Evolutionary conservation across 2,797 vertebrate genomes (phyloP).

Genomic region (Sebastes hubbsi): DNA sequence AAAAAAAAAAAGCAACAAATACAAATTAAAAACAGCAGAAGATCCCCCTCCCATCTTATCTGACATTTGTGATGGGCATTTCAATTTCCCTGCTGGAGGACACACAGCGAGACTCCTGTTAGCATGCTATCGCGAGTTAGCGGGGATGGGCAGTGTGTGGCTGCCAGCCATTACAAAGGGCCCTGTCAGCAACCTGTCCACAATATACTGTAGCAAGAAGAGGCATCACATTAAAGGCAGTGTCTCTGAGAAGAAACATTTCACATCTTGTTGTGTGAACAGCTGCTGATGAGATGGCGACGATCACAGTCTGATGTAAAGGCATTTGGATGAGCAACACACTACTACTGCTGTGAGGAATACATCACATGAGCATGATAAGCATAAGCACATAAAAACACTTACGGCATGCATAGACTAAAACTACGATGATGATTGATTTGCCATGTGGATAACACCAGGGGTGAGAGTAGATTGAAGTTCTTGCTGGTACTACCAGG

Average conservation of each 20-base stretch:
- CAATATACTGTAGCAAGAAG: slow-evolving; percentile 2
- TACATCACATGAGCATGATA: background rate
- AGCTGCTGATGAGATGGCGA: slow-evolving; percentile 25
- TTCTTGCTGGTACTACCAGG: too few relatives aligned
- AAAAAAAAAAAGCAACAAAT: background rate
- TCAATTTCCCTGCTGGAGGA: slow-evolving; percentile 39
- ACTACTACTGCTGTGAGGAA: slow-evolving; percentile 8
- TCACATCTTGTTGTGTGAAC: slow-evolving; percentile 21
- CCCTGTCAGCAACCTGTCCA: slow-evolving; percentile 45
- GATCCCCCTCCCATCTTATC: background rate
- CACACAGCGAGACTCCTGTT: slow-evolving; percentile 21
- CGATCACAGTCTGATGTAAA: slow-evolving; percentile 2
- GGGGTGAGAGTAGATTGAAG: too few relatives aligned
- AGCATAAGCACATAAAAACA: background rate
- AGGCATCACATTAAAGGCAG: slow-evolving; percentile 15
- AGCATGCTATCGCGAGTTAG: slow-evolving; percentile 23
- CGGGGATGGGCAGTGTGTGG: slow-evolving; percentile 11
- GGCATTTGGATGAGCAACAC: background rate
- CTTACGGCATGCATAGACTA: background rate
- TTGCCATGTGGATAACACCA: background rate
- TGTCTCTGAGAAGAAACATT: slow-evolving; percentile 7
- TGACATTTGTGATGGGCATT: slow-evolving; percentile 42
- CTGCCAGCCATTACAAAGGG: slow-evolving; percentile 46
- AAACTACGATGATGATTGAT: background rate
- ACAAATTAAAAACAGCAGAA: slow-evolving; percentile 13